Percentiles rank a stretch among this genome's conserved stretches.
These are phyloP conservation scores for Gymnothorax reevesii DNA, from an alignment of 2,797 vertebrate genomes.

Conservation along the genomic window DNA sequence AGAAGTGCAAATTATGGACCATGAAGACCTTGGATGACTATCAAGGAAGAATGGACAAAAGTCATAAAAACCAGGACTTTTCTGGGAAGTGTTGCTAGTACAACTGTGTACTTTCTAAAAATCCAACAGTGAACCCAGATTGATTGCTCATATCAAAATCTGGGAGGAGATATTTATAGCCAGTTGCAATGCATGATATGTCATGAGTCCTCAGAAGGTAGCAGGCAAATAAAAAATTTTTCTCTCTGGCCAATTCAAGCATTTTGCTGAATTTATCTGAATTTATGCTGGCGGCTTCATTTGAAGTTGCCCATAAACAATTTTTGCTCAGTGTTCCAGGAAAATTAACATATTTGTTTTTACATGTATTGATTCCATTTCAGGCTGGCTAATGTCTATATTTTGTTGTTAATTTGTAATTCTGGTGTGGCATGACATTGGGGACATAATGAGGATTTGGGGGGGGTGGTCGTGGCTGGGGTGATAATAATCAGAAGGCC, in stretches of 20 bases:
- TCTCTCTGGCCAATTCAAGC: not conserved
- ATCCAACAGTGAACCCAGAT: not conserved
- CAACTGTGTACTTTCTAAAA: not conserved
- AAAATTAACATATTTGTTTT: slow-evolving; percentile 24
- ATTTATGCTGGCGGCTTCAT: not conserved
- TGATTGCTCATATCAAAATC: not conserved
- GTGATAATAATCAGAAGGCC: not conserved
- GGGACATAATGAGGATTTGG: not conserved
- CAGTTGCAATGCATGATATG: not conserved
- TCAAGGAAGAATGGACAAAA: too few relatives aligned
- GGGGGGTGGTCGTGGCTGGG: not conserved
- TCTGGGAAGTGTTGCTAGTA: too few relatives aligned
- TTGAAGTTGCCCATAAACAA: not conserved
- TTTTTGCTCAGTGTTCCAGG: not conserved
- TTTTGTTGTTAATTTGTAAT: slow-evolving; percentile 1
- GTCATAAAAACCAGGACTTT: too few relatives aligned
- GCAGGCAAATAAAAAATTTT: not conserved
- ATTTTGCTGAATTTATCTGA: not conserved
- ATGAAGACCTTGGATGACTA: too few relatives aligned
- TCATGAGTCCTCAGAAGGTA: not conserved
- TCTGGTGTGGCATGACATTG: not conserved
- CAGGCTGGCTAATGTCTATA: slow-evolving; percentile 9
- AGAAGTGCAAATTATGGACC: too few relatives aligned
- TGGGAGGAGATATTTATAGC: not conserved
- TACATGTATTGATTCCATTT: slow-evolving; percentile 8